Conservation (phyloP, 2,797 vertebrate genomes). For the Eulemur mongoz region DNA sequence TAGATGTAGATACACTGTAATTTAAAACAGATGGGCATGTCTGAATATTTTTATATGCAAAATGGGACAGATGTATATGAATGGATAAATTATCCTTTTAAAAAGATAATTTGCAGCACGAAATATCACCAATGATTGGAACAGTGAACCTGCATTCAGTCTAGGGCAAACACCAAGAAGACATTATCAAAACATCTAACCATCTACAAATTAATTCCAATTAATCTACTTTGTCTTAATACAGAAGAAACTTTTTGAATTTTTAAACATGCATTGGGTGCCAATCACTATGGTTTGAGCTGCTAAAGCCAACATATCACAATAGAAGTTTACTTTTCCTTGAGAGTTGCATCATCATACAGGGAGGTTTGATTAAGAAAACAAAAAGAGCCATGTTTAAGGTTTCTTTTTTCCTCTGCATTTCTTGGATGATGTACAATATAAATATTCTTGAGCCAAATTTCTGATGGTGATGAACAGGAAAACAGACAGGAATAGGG, state of each 20-base stretch:
- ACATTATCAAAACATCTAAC: slow-evolving; percentile 58
- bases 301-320: slow-evolving; percentile 74
- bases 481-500: slow-evolving; percentile 85
- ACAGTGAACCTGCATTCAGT: background rate
- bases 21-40: slow-evolving; percentile 70
- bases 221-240: slow-evolving; percentile 40
- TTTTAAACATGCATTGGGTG: slow-evolving; percentile 74
- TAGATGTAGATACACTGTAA: slow-evolving; percentile 49
- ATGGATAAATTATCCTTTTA: slow-evolving; percentile 73
- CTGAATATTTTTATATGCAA: slow-evolving; percentile 72
- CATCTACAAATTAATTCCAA: slow-evolving; percentile 73
- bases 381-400: slow-evolving; percentile 84
- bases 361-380: slow-evolving; percentile 80
- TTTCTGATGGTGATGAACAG: slow-evolving; percentile 83
- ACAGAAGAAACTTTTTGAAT: slow-evolving; percentile 71
- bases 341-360: slow-evolving; percentile 79
- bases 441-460: slow-evolving; percentile 85
- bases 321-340: slow-evolving; percentile 85
- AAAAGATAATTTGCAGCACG: slow-evolving; percentile 61
- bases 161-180: slow-evolving; percentile 67
- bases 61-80: slow-evolving; percentile 76
- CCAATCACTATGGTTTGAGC: slow-evolving; percentile 62
- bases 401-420: slow-evolving; percentile 81
- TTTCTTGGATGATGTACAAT: slow-evolving; percentile 85
- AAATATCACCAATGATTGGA: slow-evolving; percentile 50